Conservation (phyloP, 2,888 invertebrate genomes). For the Mesorhabditis sp. region DNA sequence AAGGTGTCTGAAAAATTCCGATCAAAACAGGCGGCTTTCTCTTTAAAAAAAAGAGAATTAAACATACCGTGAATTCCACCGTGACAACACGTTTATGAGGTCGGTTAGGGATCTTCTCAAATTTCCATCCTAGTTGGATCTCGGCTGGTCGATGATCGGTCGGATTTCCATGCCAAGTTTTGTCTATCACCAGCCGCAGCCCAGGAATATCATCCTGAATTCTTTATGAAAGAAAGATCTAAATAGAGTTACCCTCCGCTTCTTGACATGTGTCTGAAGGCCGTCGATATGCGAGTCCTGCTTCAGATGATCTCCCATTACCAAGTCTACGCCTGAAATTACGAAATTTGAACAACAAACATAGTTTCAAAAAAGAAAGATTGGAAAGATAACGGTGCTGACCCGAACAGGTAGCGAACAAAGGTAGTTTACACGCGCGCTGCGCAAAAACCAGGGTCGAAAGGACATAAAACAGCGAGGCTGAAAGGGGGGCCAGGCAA, state of each 20-base stretch:
- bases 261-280: background rate
- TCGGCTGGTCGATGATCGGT: slow-evolving; percentile 48
- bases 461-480: too few species aligned
- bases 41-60: background rate
- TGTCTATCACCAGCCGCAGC: slow-evolving; percentile 33
- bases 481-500: too few species aligned
- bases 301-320: background rate
- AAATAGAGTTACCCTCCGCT: background rate
- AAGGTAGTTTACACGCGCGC: too few species aligned
- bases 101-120: slow-evolving; percentile 42
- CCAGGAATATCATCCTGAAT: slow-evolving; percentile 6
- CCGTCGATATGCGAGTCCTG: background rate
- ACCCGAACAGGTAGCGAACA: too few species aligned
- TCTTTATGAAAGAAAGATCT: background rate
- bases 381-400: too few species aligned
- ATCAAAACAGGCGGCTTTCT: background rate
- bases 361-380: too few species aligned
- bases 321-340: too few species aligned
- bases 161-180: slow-evolving; percentile 54
- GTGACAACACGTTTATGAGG: slow-evolving; percentile 55
- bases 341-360: too few species aligned
- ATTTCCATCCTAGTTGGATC: slow-evolving; percentile 51
- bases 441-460: too few species aligned
- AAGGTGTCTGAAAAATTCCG: slow-evolving; percentile 39
- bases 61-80: slow-evolving; percentile 27